Conservation (phyloP, 2,888 invertebrate genomes). For the Polyommatus iphigenia region DNA sequence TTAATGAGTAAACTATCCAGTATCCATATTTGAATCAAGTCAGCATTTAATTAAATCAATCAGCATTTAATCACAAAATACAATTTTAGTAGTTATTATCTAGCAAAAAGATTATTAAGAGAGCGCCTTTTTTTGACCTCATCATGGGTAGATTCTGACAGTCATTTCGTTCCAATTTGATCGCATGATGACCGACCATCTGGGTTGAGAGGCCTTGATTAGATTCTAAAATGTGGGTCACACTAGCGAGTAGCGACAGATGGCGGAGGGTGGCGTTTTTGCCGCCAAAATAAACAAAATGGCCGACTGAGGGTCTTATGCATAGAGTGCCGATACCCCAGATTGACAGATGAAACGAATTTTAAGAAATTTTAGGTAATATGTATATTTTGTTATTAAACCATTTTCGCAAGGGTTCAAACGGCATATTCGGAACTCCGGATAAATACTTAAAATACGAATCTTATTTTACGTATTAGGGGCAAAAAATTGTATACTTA, state of each 20-base stretch:
- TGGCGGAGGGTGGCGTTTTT: constrained; percentile 15
- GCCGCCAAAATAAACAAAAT: constrained; percentile 21
- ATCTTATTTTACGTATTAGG: too few relatives aligned
- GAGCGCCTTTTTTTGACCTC: not conserved
- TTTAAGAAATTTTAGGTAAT: not conserved
- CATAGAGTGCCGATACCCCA: not conserved
- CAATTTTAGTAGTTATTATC: too few relatives aligned
- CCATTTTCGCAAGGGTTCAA: too few relatives aligned
- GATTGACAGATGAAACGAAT: not conserved
- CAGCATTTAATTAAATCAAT: too few relatives aligned
- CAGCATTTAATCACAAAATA: too few relatives aligned
- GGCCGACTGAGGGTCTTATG: not conserved
- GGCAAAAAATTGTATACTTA: too few relatives aligned
- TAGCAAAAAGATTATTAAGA: too few relatives aligned
- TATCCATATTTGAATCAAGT: too few relatives aligned
- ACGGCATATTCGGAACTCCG: too few relatives aligned
- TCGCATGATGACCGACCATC: not conserved
- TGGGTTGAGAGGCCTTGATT: constrained; percentile 1
- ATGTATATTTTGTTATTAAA: too few relatives aligned
- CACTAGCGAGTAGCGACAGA: constrained; percentile 3
- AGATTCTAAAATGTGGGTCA: constrained; percentile 14
- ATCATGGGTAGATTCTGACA: not conserved
- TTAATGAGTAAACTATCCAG: too few relatives aligned
- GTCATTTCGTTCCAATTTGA: not conserved
- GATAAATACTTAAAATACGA: too few relatives aligned